Conservation (phyloP, 2,888 invertebrate genomes). For the Cantharis rufa region DNA sequence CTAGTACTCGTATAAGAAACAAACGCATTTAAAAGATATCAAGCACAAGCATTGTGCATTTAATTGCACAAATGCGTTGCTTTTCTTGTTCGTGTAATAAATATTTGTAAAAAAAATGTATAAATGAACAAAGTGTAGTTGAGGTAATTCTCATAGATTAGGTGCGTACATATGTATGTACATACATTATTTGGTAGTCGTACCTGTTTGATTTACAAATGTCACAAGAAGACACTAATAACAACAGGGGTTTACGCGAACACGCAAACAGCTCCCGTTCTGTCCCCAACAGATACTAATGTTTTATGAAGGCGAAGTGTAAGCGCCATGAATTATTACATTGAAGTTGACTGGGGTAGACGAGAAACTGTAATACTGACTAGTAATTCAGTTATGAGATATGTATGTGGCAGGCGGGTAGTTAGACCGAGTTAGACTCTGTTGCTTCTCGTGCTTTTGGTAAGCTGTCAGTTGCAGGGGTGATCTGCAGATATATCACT, state of each 20-base stretch:
- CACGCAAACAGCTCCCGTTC: conserved; percentile 30
- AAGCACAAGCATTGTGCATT: background rate
- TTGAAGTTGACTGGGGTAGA: conserved; percentile 35
- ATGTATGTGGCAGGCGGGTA: conserved; percentile 38
- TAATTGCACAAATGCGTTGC: background rate
- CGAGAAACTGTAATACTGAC: conserved; percentile 36
- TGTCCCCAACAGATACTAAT: conserved; percentile 31
- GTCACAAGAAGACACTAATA: conserved; percentile 21
- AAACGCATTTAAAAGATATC: background rate
- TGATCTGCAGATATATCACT: conserved; percentile 31
- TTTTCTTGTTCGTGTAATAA: background rate
- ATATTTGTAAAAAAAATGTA: background rate
- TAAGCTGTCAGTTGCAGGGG: conserved; percentile 29
- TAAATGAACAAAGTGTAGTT: background rate
- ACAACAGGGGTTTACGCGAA: conserved; percentile 15
- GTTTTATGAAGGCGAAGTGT: conserved; percentile 30
- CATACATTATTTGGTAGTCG: conserved; percentile 4
- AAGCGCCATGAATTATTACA: conserved; percentile 37
- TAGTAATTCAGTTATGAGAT: conserved; percentile 41
- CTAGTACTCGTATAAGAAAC: background rate
- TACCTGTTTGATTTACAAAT: conserved; percentile 25
- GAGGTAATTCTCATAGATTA: background rate
- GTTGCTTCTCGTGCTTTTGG: conserved; percentile 25
- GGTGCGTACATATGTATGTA: background rate
- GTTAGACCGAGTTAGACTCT: conserved; percentile 28